Evolutionary conservation across 2,888 invertebrate species (phyloP), one percentile per base, ranked within the genome.

Genomic region (Pharmacophagus antenor): DNA sequence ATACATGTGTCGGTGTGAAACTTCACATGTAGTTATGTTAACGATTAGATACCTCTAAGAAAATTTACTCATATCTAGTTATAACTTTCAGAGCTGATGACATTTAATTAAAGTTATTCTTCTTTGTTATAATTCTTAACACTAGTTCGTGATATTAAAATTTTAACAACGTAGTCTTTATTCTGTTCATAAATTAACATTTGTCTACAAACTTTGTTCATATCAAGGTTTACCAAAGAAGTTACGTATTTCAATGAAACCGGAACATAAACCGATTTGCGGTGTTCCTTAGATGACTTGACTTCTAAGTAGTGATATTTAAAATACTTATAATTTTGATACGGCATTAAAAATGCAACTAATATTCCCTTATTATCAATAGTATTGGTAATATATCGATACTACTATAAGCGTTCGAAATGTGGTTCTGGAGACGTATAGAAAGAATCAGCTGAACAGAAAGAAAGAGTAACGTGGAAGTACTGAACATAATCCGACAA

Each of bases 21-120:
- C n/a, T 37, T 5, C 37, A n/a, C 37, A 37, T n/a, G 37, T 37
- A 37, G 31, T 22, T 47, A 10, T 23, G 17, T 31, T 58, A 58
- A 47, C 54, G 59, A 20, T 42, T 41, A 52, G 37, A 53, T 42
- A n/a, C 42, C 22, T 42, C 17, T 17, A 15, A 25, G 18, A 37
- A 8, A n/a, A 46, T 18, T 47, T 18, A 46, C 21, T 41, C 20
- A 20, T 22, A 41, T 44, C 46, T 5, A n/a, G 17, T 31, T 52
- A 52, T 46, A 23, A 37, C 17, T 47, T 58, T 50, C 46, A 8
- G 31, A 18, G 18, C 22, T 21, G 37, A 58, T 58, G 57, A 58
- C 31, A 25, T 20, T 23, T 41, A n/a, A 57, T 8, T 31, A 47
- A 48, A 56, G 23, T 48, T 23, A 7, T 37, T 27, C 56, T 10